These are phyloP conservation scores for Ailurus styani DNA, from an alignment of 2,113 vertebrate species.

Conservation along the genomic window DNA sequence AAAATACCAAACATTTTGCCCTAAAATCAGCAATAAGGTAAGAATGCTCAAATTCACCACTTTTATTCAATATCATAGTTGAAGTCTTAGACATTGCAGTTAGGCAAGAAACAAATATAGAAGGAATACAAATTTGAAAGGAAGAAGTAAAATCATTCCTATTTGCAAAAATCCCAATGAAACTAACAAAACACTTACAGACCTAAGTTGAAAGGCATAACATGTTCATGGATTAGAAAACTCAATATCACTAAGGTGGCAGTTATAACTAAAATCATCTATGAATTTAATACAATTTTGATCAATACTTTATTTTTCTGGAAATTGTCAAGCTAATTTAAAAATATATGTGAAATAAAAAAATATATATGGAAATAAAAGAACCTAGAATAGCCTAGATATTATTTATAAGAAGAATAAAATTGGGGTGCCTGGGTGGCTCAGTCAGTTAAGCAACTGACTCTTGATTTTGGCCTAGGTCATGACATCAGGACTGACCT, in stretches of 20 bases:
- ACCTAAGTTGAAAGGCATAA: background rate
- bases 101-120: background rate
- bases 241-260: background rate
- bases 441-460: background rate
- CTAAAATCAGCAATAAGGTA: background rate
- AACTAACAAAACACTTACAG: background rate
- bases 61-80: background rate
- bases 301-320: background rate
- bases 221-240: background rate
- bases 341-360: too few relatives aligned
- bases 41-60: background rate
- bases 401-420: background rate
- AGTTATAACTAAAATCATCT: background rate
- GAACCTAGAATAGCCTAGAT: background rate
- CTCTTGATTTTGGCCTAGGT: background rate
- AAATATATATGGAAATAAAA: background rate
- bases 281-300: background rate
- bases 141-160: background rate
- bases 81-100: background rate
- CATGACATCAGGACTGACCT: background rate
- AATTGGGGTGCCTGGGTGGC: background rate
- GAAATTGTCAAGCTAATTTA: background rate
- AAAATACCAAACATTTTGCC: background rate
- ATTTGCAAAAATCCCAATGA: background rate
- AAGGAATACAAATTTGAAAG: background rate